A percentile compares a stretch with the other conserved stretches of the same genome.
phyloP scores from a whole-genome alignment of 2,797 vertebrate genomes.

The Hypotaenidia philippensis region DNA sequence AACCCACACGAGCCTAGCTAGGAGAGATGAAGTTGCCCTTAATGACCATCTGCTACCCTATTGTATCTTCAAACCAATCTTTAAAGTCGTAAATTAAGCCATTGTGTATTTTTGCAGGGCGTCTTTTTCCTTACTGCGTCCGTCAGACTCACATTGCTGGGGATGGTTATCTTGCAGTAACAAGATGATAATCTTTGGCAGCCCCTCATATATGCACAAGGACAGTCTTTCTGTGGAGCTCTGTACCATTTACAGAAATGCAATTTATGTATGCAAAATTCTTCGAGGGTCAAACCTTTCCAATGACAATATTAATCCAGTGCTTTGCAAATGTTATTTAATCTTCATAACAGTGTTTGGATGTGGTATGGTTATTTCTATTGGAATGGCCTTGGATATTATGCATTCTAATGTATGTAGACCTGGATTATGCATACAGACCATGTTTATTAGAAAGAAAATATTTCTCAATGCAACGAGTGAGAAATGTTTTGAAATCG shows the following conservation, averaged over 20 bases:
- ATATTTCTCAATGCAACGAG: not conserved
- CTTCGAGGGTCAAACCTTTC: not conserved
- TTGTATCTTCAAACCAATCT: not conserved
- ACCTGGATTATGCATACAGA: not conserved
- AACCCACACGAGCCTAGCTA: accelerated
- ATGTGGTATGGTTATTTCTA: not conserved
- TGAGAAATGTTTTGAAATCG: not conserved
- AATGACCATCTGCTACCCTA: not conserved
- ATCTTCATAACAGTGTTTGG: not conserved
- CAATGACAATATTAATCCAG: constrained; percentile 3
- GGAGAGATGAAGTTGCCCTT: not conserved
- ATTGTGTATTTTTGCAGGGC: not conserved
- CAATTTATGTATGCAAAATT: not conserved
- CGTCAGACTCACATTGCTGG: not conserved
- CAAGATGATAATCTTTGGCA: not conserved
- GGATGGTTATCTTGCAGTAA: not conserved
- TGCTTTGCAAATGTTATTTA: not conserved
- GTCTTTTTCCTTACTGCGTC: not conserved
- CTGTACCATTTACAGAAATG: not conserved
- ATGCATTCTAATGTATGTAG: not conserved
- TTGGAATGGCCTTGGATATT: not conserved
- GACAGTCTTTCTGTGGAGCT: not conserved
- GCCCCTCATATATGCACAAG: not conserved
- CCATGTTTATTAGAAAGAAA: not conserved
- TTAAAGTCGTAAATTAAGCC: not conserved